A percentile compares a stretch with the other conserved stretches of the same genome.
Conservation (phyloP, 2,113 vertebrate species). For the Burhinus bistriatus region DNA sequence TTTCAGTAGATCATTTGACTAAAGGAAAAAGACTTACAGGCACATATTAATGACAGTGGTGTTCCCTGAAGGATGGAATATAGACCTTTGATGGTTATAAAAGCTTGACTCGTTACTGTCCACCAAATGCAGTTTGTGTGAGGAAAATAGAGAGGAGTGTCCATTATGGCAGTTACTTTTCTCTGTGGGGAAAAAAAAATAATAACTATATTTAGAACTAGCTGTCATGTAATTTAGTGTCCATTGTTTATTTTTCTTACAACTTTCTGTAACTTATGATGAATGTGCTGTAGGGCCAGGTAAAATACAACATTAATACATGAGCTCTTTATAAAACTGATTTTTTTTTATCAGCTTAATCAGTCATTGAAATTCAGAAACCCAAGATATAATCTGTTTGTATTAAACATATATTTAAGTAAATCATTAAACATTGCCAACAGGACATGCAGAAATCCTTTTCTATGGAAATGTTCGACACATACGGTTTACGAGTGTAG, state of each 20-base stretch:
- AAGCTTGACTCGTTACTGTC: neutral
- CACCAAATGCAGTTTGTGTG: neutral
- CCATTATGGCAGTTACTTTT: neutral
- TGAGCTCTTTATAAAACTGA: neutral
- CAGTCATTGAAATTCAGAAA: neutral
- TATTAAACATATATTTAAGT: neutral
- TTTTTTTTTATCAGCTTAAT: neutral
- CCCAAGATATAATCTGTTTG: neutral
- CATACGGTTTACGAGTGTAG: neutral
- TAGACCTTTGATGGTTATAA: neutral
- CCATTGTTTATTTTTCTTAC: neutral
- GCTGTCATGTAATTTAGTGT: neutral
- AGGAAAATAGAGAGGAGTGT: neutral
- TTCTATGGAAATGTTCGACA: neutral
- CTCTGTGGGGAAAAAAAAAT: neutral
- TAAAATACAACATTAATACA: neutral
- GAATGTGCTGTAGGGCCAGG: neutral
- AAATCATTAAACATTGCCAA: neutral
- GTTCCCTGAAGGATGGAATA: neutral
- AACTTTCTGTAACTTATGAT: neutral
- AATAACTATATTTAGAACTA: neutral
- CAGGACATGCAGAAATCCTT: neutral
- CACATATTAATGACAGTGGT: neutral
- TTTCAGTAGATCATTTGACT: neutral
- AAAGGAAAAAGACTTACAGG: neutral